A percentile compares a stretch with the other conserved stretches of the same genome.
Evolutionary conservation across 1,140 invertebrate species (phyloP).

Genomic region (Littorina saxatilis): DNA sequence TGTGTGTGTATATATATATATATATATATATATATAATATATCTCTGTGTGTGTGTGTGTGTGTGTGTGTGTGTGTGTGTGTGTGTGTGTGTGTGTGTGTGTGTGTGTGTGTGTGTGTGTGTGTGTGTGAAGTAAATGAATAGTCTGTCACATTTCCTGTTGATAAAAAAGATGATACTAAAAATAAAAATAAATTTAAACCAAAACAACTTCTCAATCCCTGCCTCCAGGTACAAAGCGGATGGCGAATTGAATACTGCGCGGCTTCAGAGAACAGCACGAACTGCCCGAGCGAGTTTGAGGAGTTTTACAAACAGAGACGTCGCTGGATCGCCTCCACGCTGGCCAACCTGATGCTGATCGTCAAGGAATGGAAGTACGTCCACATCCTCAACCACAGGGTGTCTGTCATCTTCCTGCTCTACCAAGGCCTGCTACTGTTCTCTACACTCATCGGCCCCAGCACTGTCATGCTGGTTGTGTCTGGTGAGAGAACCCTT

Average conservation of each 20-base stretch:
- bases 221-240: constrained; percentile 78
- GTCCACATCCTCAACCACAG: constrained; percentile 79
- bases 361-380: constrained; percentile 68
- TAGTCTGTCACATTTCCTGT: no score
- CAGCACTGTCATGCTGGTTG: constrained; percentile 81
- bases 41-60: not conserved
- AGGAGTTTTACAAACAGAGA: constrained; percentile 82
- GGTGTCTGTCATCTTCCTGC: constrained; percentile 64
- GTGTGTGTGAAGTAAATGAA: no score
- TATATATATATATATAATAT: no score
- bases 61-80: not conserved
- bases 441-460: constrained; percentile 80
- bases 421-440: constrained; percentile 73
- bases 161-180: no score
- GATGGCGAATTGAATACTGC: constrained; percentile 82
- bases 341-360: constrained; percentile 81
- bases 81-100: not conserved
- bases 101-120: not conserved
- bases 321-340: constrained; percentile 82
- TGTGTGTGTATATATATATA: no score
- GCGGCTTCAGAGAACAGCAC: constrained; percentile 81
- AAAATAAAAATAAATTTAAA: no score
- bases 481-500: constrained; percentile 77
- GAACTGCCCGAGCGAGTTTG: constrained; percentile 80
- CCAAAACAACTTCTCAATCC: no score